phyloP scores from a whole-genome alignment of 2,797 vertebrate genomes.

The Chaetodon trifasciatus region DNA sequence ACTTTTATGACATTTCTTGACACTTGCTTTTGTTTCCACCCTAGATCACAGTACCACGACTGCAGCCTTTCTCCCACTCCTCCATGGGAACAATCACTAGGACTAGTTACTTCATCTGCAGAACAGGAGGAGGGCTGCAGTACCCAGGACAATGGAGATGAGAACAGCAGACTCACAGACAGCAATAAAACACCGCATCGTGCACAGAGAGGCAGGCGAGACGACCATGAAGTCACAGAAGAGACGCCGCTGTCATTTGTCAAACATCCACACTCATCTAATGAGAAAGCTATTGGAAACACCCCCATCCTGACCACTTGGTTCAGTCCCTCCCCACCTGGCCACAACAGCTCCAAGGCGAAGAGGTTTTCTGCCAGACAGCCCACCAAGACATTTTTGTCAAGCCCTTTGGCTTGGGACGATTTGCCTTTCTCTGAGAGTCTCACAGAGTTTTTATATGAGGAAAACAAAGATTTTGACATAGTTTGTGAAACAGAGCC shows the following conservation, averaged over 20 bases:
- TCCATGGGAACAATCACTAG: constrained; percentile 77
- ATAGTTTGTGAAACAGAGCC: constrained; percentile 10
- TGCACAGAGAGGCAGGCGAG: constrained; percentile 7
- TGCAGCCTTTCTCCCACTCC: constrained; percentile 60
- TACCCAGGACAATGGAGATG: constrained; percentile 37
- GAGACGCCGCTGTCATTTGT: constrained; percentile 16
- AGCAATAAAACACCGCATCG: not conserved
- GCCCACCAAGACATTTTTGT: constrained; percentile 13
- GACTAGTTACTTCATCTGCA: constrained; percentile 80
- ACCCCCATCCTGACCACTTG: not conserved
- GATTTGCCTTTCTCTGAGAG: constrained; percentile 81
- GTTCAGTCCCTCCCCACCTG: constrained; percentile 8
- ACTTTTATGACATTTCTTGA: not conserved
- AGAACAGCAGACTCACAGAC: constrained; percentile 24
- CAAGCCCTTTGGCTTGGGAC: constrained; percentile 62
- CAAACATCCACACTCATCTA: not conserved
- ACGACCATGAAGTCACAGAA: constrained; percentile 9
- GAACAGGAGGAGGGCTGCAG: constrained; percentile 73
- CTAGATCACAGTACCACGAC: constrained; percentile 61
- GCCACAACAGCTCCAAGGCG: not conserved
- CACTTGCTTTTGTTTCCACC: constrained; percentile 4
- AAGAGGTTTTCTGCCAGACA: constrained; percentile 22
- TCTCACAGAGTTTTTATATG: constrained; percentile 68
- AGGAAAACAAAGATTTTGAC: constrained; percentile 47
- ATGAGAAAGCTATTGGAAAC: constrained; percentile 15